phyloP scores from a whole-genome alignment of 2,797 vertebrate species.

The Kryptopterus vitreolus region DNA sequence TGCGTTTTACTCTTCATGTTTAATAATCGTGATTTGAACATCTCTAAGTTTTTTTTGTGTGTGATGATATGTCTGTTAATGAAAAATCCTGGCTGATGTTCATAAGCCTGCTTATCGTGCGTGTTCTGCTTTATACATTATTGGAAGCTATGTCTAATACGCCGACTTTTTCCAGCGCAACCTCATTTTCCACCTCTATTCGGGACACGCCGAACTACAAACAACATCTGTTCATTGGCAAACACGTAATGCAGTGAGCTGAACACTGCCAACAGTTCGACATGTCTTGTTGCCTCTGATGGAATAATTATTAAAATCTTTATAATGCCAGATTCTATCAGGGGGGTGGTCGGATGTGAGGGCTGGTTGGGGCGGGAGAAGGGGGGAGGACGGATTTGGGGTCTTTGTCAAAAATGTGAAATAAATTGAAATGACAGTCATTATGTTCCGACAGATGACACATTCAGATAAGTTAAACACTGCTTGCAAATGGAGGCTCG shows the following conservation, averaged over 20 bases:
- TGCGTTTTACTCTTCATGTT: neutral
- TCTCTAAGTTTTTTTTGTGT: neutral
- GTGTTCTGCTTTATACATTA: neutral
- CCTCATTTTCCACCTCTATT: neutral
- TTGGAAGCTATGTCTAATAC: neutral
- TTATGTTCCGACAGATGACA: constrained; percentile 25
- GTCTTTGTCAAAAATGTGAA: neutral
- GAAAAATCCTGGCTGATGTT: neutral
- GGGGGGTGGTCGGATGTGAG: too few species aligned
- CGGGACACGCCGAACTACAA: neutral
- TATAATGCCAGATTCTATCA: neutral
- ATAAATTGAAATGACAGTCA: constrained; percentile 9
- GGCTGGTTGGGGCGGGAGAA: too few species aligned
- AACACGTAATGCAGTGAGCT: too few species aligned
- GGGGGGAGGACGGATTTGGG: too few species aligned
- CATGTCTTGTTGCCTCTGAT: neutral
- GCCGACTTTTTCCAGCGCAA: too few species aligned
- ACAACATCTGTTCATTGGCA: neutral
- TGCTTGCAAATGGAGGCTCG: neutral
- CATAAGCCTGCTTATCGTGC: neutral
- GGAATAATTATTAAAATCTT: constrained; percentile 7
- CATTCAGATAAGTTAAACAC: constrained; percentile 12
- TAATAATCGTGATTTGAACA: neutral
- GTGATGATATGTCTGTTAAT: neutral
- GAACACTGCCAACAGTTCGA: neutral